These are phyloP conservation scores for Drosophila engyochracea DNA, from an alignment of 2,888 invertebrate species.

Conservation along the genomic window DNA sequence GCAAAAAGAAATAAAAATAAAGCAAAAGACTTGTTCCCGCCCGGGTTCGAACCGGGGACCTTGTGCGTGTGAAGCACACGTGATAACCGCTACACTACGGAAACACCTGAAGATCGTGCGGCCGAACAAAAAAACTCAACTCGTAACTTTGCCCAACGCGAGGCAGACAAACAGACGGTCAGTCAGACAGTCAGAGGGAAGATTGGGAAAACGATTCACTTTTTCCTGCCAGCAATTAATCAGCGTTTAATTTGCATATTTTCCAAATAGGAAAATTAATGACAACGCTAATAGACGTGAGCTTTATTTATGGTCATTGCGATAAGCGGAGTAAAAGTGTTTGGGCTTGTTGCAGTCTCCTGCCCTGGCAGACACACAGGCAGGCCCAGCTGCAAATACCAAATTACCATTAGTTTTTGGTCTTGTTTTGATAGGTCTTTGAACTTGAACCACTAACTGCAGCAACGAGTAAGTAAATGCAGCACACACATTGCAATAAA, in stretches of 20 bases:
- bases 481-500: slow-evolving; percentile 2
- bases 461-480: slow-evolving; percentile 5
- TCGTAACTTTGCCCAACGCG: slow-evolving; percentile 8
- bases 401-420: slow-evolving; percentile 34
- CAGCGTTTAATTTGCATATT: slow-evolving; percentile 71
- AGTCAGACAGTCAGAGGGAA: slow-evolving; percentile 1
- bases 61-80: slow-evolving; percentile 85
- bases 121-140: slow-evolving; percentile 23
- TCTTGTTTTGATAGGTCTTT: slow-evolving; percentile 41
- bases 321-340: slow-evolving; percentile 76
- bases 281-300: slow-evolving; percentile 59
- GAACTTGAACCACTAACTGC: slow-evolving; percentile 39
- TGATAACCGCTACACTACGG: slow-evolving; percentile 85
- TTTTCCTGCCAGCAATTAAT: slow-evolving; percentile 60
- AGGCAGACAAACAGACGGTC: background rate
- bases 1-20: slow-evolving; percentile 26
- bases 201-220: slow-evolving; percentile 61
- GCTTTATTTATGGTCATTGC: slow-evolving; percentile 68
- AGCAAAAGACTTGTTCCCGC: slow-evolving; percentile 76
- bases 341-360: slow-evolving; percentile 21
- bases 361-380: slow-evolving; percentile 6
- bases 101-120: slow-evolving; percentile 63
- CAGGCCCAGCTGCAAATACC: slow-evolving; percentile 1
- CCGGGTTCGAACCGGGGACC: slow-evolving; percentile 85
- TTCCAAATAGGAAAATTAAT: slow-evolving; percentile 59